phyloP scores from a whole-genome alignment of 2,888 invertebrate genomes.

The Heliconius erato region DNA sequence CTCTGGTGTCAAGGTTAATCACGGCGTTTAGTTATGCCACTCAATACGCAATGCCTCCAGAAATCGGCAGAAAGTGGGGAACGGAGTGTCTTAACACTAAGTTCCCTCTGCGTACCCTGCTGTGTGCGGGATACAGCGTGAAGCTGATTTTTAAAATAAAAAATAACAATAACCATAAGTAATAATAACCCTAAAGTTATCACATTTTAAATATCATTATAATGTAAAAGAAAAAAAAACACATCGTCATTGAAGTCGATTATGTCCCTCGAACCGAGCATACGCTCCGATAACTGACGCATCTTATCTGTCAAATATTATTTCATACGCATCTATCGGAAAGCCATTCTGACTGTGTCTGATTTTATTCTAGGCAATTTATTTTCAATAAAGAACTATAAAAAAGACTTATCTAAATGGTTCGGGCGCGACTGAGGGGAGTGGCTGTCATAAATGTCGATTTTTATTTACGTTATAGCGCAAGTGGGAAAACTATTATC shows the following conservation, averaged over 20 bases:
- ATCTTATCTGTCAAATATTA: slow-evolving; percentile 81
- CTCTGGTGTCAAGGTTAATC: too few relatives aligned
- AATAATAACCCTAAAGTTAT: neutral
- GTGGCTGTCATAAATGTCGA: slow-evolving; percentile 79
- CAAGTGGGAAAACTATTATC: slow-evolving; percentile 61
- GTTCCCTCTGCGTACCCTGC: too few relatives aligned
- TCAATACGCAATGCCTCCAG: too few relatives aligned
- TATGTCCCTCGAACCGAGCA: slow-evolving; percentile 61
- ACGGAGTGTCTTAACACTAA: too few relatives aligned
- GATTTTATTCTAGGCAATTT: slow-evolving; percentile 86
- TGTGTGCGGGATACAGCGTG: too few relatives aligned
- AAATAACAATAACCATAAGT: neutral
- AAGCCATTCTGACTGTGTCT: slow-evolving; percentile 83
- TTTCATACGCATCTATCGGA: slow-evolving; percentile 85
- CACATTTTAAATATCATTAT: neutral
- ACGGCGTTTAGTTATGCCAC: too few relatives aligned
- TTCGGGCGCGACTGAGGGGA: slow-evolving; percentile 77
- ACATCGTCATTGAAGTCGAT: slow-evolving; percentile 54
- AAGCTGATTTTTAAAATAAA: too few relatives aligned
- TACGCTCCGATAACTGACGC: slow-evolving; percentile 73
- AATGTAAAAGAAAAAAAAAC: slow-evolving; percentile 33
- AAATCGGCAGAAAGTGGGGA: too few relatives aligned
- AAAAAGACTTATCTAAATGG: slow-evolving; percentile 86
- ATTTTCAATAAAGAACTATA: slow-evolving; percentile 87
- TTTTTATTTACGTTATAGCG: slow-evolving; percentile 79